These are phyloP conservation scores for Amiota mariae DNA, from an alignment of 2,888 invertebrate genomes.

Conservation along the genomic window DNA sequence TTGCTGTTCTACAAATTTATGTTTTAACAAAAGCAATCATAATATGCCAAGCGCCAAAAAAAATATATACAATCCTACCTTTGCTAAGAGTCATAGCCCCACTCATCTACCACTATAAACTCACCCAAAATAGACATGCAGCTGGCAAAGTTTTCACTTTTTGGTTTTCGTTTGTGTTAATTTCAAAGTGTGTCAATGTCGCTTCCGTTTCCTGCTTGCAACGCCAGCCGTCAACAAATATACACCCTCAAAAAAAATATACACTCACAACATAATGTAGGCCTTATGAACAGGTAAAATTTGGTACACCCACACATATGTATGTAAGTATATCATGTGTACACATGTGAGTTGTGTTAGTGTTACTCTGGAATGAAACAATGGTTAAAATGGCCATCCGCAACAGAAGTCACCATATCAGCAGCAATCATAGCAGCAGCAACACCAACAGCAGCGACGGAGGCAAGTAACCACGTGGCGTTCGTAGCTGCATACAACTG, in stretches of 20 bases:
- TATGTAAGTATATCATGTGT: neutral
- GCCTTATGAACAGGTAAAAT: neutral
- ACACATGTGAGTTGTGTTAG: constrained; percentile 23
- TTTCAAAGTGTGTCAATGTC: constrained; percentile 69
- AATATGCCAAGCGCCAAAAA: constrained; percentile 30
- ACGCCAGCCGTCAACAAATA: constrained; percentile 44
- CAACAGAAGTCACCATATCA: constrained; percentile 49
- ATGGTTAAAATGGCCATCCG: constrained; percentile 70
- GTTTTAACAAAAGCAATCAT: constrained; percentile 35
- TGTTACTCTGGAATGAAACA: constrained; percentile 58
- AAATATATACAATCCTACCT: constrained; percentile 41
- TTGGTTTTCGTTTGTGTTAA: constrained; percentile 46
- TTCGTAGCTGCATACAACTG: constrained; percentile 19
- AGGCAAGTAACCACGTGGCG: constrained; percentile 8
- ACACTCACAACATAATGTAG: neutral
- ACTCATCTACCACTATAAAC: constrained; percentile 59
- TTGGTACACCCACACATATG: neutral
- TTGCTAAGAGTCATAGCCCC: constrained; percentile 58
- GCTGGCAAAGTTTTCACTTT: constrained; percentile 21
- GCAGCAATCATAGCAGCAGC: constrained; percentile 44
- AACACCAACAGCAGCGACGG: neutral
- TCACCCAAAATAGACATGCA: constrained; percentile 54
- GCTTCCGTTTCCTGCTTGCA: constrained; percentile 59
- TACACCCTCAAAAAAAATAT: constrained; percentile 29
- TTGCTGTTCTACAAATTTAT: constrained; percentile 47